A percentile compares a stretch with the other conserved stretches of the same genome.
phyloP scores from a whole-genome alignment of 2,888 invertebrate species.

The Drosophila limbata region DNA sequence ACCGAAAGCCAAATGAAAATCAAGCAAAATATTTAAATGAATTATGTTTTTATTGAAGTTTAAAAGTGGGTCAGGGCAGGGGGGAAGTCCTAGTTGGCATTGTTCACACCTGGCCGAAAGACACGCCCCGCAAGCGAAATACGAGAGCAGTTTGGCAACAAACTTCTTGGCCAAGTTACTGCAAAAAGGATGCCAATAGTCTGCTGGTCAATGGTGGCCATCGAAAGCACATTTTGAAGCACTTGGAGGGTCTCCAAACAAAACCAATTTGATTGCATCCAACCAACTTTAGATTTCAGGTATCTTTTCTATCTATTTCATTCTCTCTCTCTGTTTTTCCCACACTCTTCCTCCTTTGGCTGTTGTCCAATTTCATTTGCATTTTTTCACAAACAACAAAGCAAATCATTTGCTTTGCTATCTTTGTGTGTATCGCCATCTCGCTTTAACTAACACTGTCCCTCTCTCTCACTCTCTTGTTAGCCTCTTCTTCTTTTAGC shows the following conservation, averaged over 20 bases:
- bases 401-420: conserved; percentile 21
- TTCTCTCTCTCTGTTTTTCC: background rate
- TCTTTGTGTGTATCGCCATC: conserved; percentile 5
- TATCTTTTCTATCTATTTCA: conserved; percentile 5
- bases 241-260: conserved; percentile 9
- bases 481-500: background rate
- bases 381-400: conserved; percentile 50
- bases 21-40: conserved; percentile 36
- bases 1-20: conserved; percentile 54
- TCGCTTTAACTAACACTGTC: background rate
- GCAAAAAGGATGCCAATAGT: background rate
- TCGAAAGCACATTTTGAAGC: conserved; percentile 11
- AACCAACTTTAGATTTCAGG: background rate
- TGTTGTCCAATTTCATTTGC: conserved; percentile 51
- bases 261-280: conserved; percentile 8
- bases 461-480: background rate
- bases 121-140: conserved; percentile 10
- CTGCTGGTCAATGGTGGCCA: conserved; percentile 23
- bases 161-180: conserved; percentile 32
- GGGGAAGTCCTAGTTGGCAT: conserved; percentile 24
- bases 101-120: conserved; percentile 50
- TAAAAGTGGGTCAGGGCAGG: conserved; percentile 4
- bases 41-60: conserved; percentile 19
- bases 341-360: background rate
- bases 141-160: conserved; percentile 13